These are phyloP conservation scores for Lasioglossum morio DNA, from an alignment of 2,888 invertebrate species.

Conservation along the genomic window DNA sequence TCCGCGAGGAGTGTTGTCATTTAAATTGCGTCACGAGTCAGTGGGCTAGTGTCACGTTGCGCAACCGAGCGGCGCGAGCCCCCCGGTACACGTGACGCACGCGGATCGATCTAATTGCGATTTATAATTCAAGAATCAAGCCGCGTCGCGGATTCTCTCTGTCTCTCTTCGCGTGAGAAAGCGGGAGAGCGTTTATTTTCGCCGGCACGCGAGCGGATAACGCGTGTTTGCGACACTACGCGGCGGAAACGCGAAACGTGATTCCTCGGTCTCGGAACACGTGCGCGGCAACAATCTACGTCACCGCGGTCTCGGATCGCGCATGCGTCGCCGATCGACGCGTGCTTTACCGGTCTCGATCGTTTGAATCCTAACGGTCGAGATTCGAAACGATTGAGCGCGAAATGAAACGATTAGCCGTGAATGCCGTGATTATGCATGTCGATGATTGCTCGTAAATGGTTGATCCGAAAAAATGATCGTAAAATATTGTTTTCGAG, in stretches of 20 bases:
- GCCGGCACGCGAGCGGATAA: not conserved
- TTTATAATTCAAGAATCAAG: constrained; percentile 32
- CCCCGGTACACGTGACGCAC: constrained; percentile 33
- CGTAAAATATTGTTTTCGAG: not conserved
- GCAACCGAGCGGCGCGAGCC: constrained; percentile 31
- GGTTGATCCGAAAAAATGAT: not conserved
- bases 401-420: not conserved
- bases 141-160: constrained; percentile 22
- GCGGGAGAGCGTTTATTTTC: constrained; percentile 8
- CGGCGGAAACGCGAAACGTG: constrained; percentile 46
- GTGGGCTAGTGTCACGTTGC: constrained; percentile 44
- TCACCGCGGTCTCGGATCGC: constrained; percentile 44
- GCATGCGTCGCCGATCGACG: constrained; percentile 19
- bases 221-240: constrained; percentile 16
- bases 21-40: constrained; percentile 43
- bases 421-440: not conserved
- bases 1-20: constrained; percentile 15
- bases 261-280: constrained; percentile 44
- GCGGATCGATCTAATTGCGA: constrained; percentile 45
- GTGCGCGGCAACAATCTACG: constrained; percentile 29
- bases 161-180: not conserved
- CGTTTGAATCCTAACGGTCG: not conserved
- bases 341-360: not conserved
- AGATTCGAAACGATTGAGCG: not conserved
- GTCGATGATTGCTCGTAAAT: not conserved